Evolutionary conservation across 2,113 vertebrate species (phyloP).

Genomic region (Haemorhous mexicanus): DNA sequence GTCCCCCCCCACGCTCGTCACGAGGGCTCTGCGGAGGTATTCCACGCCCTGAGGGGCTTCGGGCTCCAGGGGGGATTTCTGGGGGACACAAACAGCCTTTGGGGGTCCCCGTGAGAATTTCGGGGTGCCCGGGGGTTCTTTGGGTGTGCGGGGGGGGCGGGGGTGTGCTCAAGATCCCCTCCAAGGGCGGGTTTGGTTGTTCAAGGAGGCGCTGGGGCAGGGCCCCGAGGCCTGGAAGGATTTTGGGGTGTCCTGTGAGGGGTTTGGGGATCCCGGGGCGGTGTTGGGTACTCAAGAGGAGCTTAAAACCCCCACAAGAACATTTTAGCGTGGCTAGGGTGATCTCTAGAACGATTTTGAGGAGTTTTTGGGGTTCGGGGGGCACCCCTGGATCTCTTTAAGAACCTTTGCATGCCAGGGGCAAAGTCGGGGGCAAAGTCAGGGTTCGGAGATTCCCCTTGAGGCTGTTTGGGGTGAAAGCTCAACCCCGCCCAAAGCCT

Average conservation of each 20-base stretch:
- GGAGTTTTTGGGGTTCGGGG: accelerated
- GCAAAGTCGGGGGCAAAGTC: neutral
- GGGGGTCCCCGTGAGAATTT: accelerated
- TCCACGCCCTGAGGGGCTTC: accelerated
- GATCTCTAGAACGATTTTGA: accelerated
- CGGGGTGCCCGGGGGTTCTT: accelerated
- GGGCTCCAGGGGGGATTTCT: too few species aligned
- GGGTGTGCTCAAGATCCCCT: too few species aligned
- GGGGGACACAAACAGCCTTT: accelerated
- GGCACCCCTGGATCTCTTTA: accelerated
- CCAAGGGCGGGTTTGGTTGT: accelerated
- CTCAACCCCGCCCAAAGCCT: accelerated
- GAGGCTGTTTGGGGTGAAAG: neutral
- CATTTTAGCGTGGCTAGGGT: too few species aligned
- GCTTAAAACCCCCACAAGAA: accelerated
- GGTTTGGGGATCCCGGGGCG: neutral
- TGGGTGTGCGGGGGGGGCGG: too few species aligned
- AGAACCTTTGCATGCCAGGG: accelerated
- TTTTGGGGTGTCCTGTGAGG: neutral
- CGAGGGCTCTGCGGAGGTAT: accelerated
- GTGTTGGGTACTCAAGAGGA: neutral
- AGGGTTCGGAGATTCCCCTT: accelerated
- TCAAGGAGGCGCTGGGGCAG: neutral
- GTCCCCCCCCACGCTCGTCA: accelerated
- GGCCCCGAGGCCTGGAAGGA: too few species aligned